Base-by-base conservation (phyloP, 53 echinoderm and acorn worm species). In the Echinometra lucunter region DNA sequence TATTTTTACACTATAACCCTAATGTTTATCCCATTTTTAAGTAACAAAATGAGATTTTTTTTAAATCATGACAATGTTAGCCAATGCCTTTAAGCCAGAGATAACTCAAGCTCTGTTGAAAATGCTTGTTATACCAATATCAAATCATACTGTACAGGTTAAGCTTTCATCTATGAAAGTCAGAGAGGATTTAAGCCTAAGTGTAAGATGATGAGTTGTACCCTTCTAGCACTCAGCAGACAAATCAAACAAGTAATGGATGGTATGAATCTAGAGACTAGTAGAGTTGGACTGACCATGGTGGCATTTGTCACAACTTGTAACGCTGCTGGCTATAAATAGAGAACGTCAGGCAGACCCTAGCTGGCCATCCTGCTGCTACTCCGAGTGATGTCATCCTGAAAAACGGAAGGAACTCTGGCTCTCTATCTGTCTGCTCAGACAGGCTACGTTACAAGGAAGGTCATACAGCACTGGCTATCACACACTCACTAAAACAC, bases 331-430 rank as follows among this genome's bases (percentile, higher is more conserved):
- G 88, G 57, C 88, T 57, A 88, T 53, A 55, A 53, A 88, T 55
- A 88, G 53, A 88, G 88, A 57, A 16, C 55, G 35, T 88, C 88
- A 55, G 88, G 45, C 57, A 53, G 88, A 78, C 78, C 78, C 78
- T 78, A 38, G 42, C 78, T 42, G 78, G 21, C 88, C 88, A 57
- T 47, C 88, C 88, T 55, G 49, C 28, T 53, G 88, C 88, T 88
- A 17, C 16, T 44, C n/a, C 1, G 13, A 35, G 88, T 88, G 88
- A 88, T 88, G 88, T 88, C 88, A 88, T 88, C 88, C 88, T 53
- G 32, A 88, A 88, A 88, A 88, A 40, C 57, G 90, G 90, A 90
- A 90, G 90, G 90, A 90, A 90, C 58, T 58, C 25, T 12, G 88
- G 90, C 90, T 58, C 27, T 57, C 60, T 90, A 90, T 90, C 90